Evolutionary conservation across 1,140 invertebrate species (phyloP), one percentile per base, ranked within the genome.

Genomic region (Drosophila ercepeae): DNA sequence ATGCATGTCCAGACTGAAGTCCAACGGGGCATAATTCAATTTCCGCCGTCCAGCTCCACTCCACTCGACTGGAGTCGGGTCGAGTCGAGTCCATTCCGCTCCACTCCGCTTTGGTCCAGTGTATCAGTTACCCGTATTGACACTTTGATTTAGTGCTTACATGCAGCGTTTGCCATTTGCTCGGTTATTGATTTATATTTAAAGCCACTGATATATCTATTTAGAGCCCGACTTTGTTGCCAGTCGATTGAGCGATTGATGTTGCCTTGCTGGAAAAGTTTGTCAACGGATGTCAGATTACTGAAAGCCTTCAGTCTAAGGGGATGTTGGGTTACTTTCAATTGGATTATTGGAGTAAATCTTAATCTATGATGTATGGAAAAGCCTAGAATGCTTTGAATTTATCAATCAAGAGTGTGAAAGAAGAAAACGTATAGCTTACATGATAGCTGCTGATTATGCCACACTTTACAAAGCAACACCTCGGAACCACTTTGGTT

Each of bases 71-170:
- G 19, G 32, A 34, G 18, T 46, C 13, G 13, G 14, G 34, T 14
- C 4, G 14, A 39, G 36, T 13, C 4, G 14, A 32, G 63, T 36
- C 34, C 32, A 44, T 9, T 27, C 23, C 13, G 1, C 45, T 29
- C 25, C 45, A 16, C 19, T 60, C 54, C 16, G 29, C 16, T 57
- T 19, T 44, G 59, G 65, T 61, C 61, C 55, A 86, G 75, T 86
- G 82, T 86, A 86, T 86, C 81, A 77, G 77, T 88, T 86, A 74
- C 63, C 64, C 55, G 84, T 81, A 88, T 88, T 86, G 81, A 88
- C 82, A 86, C 73, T 73, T 86, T 86, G 81, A 86, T 86, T 86
- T 86, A 86, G 74, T 82, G 81, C 82, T 88, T 81, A 86, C 81
- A 83, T 83, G 78, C 68, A 57, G 51, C 58, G 68, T 69, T 86